Evolutionary conservation across 1,140 invertebrate species (phyloP), one percentile per base, ranked within the genome.

Genomic region (Caerostris darwini): DNA sequence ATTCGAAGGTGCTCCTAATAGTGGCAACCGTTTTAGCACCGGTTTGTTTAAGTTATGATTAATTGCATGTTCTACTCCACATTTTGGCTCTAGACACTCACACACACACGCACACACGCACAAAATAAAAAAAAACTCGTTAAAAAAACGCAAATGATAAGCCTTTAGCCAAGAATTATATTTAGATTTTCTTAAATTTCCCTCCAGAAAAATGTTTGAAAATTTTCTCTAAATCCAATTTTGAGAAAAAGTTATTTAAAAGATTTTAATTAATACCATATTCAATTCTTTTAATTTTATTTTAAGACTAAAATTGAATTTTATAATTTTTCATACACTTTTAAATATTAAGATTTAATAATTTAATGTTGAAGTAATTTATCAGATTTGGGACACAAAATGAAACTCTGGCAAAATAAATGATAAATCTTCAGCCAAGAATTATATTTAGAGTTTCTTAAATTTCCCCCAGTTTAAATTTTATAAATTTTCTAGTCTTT

Each of bases 151-250:
- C 10, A 77, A 12, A 53, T 57, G 82, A 83, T 83, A 83, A 83
- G 82, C 54, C 12, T 3, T 14, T 83, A 57, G 82, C 82, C 82
- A 83, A 83, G 56, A 57, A 57, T 83, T 83, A 83, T 83, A 83
- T 83, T 83, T 83, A 83, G 82, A 56, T 57, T 83, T 56, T 57
- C 56, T 83, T 58, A 83, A 56, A 83, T 83, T 83, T 83, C 71
- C 34, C 5, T 34, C 34, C 34, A 34, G 34, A 34, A 34, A 34
- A 34, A 34, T 34, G 34, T 34, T 34, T 34, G 34, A 34, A 34
- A 34, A 34, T 34, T 34, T 34, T 34, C 34, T 34, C 34, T 34
- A 34, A 34, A 34, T 0, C 34, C 34, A 34, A 34, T 34, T 34
- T 34, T 34, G 34, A 34, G 34, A 34, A 34, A n/a, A 34, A 34